Evolutionary conservation across 2,888 invertebrate genomes (phyloP).

Genomic region (Erannis defoliaria): DNA sequence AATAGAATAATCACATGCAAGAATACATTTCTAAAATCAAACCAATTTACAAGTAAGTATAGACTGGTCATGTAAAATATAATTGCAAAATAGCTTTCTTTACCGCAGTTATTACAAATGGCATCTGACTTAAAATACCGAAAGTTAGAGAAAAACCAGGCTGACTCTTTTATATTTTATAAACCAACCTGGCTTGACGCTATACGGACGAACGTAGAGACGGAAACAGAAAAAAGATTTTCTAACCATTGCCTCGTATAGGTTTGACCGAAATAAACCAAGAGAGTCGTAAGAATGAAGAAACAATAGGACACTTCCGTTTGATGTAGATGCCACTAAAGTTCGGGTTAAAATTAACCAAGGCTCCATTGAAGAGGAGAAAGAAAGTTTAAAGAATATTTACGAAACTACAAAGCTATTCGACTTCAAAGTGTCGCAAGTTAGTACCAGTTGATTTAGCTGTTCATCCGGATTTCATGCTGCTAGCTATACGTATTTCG

Average conservation of each 20-base stretch:
- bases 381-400: conserved; percentile 21
- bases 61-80: neutral
- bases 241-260: conserved; percentile 11
- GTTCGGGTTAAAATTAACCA: conserved; percentile 25
- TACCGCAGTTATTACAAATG: conserved; percentile 12
- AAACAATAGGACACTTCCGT: conserved; percentile 31
- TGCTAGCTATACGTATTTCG: conserved; percentile 7
- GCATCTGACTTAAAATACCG: conserved; percentile 7
- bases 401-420: conserved; percentile 11
- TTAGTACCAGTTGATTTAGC: conserved; percentile 13
- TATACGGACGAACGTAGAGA: too few species aligned
- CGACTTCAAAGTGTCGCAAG: conserved; percentile 14
- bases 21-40: neutral
- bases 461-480: conserved; percentile 9
- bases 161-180: too few species aligned
- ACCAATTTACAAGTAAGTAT: neutral
- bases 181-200: too few species aligned
- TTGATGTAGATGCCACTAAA: conserved; percentile 28
- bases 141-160: conserved; percentile 14
- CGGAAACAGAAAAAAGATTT: neutral
- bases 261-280: conserved; percentile 21
- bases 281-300: conserved; percentile 21
- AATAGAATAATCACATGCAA: too few species aligned
- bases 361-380: conserved; percentile 1
- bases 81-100: conserved; percentile 4